These are phyloP conservation scores for Pyrocoelia pectoralis DNA, from an alignment of 2,888 invertebrate genomes.

Conservation along the genomic window DNA sequence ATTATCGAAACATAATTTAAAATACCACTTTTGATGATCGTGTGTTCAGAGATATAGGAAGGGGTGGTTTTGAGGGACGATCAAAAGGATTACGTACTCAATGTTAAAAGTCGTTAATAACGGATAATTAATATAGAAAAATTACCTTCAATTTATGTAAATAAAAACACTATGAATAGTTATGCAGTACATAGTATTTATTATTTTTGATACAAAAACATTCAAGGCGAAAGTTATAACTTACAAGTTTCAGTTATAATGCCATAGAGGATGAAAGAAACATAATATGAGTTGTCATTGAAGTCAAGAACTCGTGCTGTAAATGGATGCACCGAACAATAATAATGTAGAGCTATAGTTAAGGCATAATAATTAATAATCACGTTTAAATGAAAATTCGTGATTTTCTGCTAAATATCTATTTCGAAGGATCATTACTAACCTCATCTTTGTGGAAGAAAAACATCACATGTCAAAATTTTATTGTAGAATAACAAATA, in stretches of 20 bases:
- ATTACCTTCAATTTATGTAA: neutral
- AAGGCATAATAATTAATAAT: neutral
- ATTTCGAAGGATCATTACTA: neutral
- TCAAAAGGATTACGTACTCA: too few species aligned
- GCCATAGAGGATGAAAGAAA: constrained; percentile 9
- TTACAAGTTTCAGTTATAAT: constrained; percentile 7
- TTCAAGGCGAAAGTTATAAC: constrained; percentile 10
- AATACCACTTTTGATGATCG: too few species aligned
- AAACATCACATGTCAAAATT: too few species aligned
- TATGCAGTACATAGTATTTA: constrained; percentile 5
- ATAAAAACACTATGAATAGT: neutral
- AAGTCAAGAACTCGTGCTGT: constrained; percentile 11
- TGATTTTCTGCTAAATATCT: neutral
- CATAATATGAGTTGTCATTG: constrained; percentile 10
- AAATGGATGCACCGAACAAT: constrained; percentile 10
- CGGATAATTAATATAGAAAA: neutral
- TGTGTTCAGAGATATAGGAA: too few species aligned
- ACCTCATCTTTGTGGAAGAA: neutral
- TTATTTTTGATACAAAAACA: constrained; percentile 5
- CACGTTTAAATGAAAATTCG: constrained; percentile 1
- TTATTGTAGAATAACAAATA: too few species aligned
- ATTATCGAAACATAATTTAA: too few species aligned
- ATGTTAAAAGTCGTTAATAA: too few species aligned
- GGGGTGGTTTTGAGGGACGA: too few species aligned
- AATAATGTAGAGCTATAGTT: neutral